Evolutionary conservation across 1,140 invertebrate genomes (phyloP).

Genomic region (Drosophila kurseongensis): DNA sequence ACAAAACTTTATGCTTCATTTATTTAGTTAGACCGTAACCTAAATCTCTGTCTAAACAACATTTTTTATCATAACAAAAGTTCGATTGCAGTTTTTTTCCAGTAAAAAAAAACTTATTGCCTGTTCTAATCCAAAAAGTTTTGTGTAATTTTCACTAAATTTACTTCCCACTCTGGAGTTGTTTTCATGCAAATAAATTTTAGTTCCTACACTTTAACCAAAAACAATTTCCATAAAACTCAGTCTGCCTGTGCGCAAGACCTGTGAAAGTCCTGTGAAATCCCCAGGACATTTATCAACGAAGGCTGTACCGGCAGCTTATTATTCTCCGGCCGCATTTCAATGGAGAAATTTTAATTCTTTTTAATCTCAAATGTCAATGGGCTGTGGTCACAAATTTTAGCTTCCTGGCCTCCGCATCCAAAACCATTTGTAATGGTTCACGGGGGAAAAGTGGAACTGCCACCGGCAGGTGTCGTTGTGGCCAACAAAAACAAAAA

Average conservation of each 20-base stretch:
- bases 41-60: slow-evolving; percentile 16
- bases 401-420: slow-evolving; percentile 32
- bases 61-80: slow-evolving; percentile 33
- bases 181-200: slow-evolving; percentile 42
- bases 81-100: slow-evolving; percentile 14
- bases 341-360: slow-evolving; percentile 71
- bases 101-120: slow-evolving; percentile 24
- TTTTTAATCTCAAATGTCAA: slow-evolving; percentile 75
- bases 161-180: slow-evolving; percentile 23
- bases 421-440: slow-evolving; percentile 52
- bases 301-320: slow-evolving; percentile 26
- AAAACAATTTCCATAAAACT: slow-evolving; percentile 47
- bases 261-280: slow-evolving; percentile 26
- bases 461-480: slow-evolving; percentile 66
- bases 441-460: slow-evolving; percentile 13
- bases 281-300: slow-evolving; percentile 45
- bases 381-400: slow-evolving; percentile 74
- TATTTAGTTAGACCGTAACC: slow-evolving; percentile 38
- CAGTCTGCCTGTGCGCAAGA: slow-evolving; percentile 1
- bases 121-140: slow-evolving; percentile 41
- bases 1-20: slow-evolving; percentile 25
- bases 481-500: slow-evolving; percentile 3
- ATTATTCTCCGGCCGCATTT: slow-evolving; percentile 50
- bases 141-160: slow-evolving; percentile 45
- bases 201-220: slow-evolving; percentile 17